Conservation (phyloP, 2,113 vertebrate genomes). For the Catharus fuscescens region DNA sequence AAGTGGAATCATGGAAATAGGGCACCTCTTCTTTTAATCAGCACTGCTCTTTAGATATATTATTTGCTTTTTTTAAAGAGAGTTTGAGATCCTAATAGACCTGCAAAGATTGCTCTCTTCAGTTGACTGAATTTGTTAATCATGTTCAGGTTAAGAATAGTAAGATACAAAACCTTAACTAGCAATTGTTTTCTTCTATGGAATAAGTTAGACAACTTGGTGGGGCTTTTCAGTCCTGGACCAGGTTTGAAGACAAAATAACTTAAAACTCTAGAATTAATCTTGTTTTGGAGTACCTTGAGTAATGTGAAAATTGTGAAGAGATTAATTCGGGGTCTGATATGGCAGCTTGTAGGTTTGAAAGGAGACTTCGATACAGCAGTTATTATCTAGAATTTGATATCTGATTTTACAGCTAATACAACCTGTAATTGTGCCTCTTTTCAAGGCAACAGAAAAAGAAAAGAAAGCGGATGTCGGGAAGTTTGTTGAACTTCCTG, state of each 20-base stretch:
- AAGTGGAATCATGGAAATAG: background rate
- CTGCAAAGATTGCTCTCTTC: background rate
- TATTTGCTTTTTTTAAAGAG: background rate
- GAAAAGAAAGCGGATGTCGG: slow-evolving; percentile 93
- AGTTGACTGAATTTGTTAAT: background rate
- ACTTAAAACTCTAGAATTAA: background rate
- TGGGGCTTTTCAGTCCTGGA: background rate
- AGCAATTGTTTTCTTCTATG: background rate
- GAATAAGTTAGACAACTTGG: background rate
- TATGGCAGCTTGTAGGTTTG: background rate
- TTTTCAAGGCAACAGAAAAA: slow-evolving; percentile 84
- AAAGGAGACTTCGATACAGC: background rate
- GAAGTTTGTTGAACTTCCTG: slow-evolving; percentile 96
- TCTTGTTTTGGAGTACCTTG: background rate
- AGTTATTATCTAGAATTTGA: background rate
- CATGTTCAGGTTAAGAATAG: background rate
- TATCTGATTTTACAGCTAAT: background rate
- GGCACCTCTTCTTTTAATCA: background rate
- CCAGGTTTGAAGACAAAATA: background rate
- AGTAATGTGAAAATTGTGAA: background rate
- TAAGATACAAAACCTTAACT: background rate
- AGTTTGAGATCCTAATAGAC: background rate
- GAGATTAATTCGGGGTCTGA: background rate
- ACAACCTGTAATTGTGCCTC: background rate
- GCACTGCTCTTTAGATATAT: background rate